Evolutionary conservation across 2,113 vertebrate genomes (phyloP).

Genomic region (Setophaga coronata): DNA sequence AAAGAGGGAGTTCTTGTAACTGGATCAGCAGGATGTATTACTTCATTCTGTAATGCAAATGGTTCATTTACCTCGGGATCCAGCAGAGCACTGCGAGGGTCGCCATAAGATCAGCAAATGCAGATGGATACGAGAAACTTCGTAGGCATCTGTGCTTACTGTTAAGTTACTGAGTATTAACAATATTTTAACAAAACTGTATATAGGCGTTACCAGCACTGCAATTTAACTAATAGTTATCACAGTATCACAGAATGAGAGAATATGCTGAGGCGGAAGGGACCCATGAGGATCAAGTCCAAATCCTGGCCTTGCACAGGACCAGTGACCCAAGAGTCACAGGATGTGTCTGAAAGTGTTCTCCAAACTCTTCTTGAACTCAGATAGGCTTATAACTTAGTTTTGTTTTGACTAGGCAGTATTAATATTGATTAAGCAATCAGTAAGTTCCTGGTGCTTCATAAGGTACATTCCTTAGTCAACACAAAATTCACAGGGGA

Average conservation of each 20-base stretch:
- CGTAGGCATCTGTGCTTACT: neutral
- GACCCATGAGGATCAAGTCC: no score
- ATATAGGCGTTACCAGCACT: neutral
- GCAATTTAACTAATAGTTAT: neutral
- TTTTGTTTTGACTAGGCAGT: neutral
- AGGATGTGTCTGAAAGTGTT: neutral
- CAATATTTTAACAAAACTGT: neutral
- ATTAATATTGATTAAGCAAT: neutral
- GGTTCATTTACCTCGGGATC: neutral
- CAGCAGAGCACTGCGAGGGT: neutral
- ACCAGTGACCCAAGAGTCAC: neutral
- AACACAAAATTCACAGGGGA: neutral
- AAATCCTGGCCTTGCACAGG: neutral
- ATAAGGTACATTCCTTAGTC: neutral
- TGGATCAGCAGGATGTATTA: neutral
- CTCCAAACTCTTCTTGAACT: neutral
- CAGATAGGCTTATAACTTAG: neutral
- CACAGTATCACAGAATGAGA: neutral
- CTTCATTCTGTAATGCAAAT: neutral
- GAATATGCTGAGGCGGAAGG: neutral
- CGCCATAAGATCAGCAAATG: neutral
- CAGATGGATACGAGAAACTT: neutral
- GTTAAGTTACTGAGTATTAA: neutral
- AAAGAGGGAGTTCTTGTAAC: neutral
- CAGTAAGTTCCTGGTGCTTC: neutral